A percentile compares a stretch with the other conserved stretches of the same genome.
These are phyloP conservation scores for Solea senegalensis DNA, from an alignment of 2,113 vertebrate species.

Conservation along the genomic window DNA sequence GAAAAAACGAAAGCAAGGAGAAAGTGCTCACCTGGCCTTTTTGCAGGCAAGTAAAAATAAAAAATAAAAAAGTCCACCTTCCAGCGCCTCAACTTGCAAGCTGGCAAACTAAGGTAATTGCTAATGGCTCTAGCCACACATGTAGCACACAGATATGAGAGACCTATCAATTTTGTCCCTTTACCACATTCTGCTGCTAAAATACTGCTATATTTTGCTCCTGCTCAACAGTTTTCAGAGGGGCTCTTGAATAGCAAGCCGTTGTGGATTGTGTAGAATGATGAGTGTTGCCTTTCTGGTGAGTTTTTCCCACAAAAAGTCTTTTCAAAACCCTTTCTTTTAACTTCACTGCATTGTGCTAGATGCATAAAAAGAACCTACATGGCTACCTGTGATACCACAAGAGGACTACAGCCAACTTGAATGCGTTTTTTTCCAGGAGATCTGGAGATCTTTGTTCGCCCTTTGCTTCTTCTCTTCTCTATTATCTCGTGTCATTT, in stretches of 20 bases:
- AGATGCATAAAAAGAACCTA: background rate
- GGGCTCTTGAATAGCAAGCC: too few relatives aligned
- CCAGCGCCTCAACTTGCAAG: background rate
- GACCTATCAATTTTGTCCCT: background rate
- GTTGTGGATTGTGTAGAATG: too few relatives aligned
- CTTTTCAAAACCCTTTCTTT: background rate
- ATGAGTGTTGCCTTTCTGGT: background rate
- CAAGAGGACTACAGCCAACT: background rate
- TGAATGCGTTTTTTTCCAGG: background rate
- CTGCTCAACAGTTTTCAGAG: too few relatives aligned
- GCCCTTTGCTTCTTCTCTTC: background rate
- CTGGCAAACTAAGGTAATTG: background rate
- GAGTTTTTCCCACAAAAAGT: background rate
- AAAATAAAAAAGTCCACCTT: background rate
- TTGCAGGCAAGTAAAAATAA: background rate
- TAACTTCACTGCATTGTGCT: too few relatives aligned
- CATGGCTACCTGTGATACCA: background rate
- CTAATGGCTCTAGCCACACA: background rate
- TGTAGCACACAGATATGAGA: background rate
- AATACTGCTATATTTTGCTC: background rate
- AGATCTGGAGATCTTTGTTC: background rate
- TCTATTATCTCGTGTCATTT: background rate
- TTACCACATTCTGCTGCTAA: background rate
- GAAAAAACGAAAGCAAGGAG: background rate
- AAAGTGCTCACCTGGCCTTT: background rate